Conservation (phyloP, 2,797 vertebrate genomes). For the Cyclopterus lumpus region DNA sequence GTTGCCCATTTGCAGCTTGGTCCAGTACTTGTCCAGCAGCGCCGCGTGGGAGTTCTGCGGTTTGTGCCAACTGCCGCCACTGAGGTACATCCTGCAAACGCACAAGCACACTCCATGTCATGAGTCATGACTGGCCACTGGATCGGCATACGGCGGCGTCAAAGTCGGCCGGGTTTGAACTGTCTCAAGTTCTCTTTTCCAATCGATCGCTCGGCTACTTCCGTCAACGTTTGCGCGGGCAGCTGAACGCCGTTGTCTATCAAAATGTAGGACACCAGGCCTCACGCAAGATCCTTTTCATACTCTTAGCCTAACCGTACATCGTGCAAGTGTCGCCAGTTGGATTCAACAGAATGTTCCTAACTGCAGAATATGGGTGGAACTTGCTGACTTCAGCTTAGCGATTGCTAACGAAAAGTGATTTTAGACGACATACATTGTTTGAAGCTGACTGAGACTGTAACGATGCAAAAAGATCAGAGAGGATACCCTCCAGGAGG, state of each 20-base stretch:
- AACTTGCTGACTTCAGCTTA: background rate
- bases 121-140: background rate
- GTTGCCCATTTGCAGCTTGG: slow-evolving; percentile 90
- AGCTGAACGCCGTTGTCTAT: background rate
- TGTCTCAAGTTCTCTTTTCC: background rate
- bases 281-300: background rate
- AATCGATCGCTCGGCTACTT: background rate
- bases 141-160: background rate
- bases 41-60: slow-evolving; percentile 90
- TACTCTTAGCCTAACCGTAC: background rate
- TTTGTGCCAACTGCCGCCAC: slow-evolving; percentile 90
- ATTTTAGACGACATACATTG: background rate
- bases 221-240: background rate
- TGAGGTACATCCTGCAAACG: slow-evolving; percentile 81
- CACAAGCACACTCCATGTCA: background rate
- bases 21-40: slow-evolving; percentile 96
- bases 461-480: background rate
- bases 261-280: background rate
- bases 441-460: background rate
- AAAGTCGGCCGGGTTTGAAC: background rate
- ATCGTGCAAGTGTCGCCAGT: too few species aligned
- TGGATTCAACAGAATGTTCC: background rate
- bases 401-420: too few species aligned
- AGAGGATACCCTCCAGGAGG: background rate
- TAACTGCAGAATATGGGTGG: background rate